These are phyloP conservation scores for Gasterosteus nipponicus DNA, from an alignment of 2,113 vertebrate species.

Conservation along the genomic window DNA sequence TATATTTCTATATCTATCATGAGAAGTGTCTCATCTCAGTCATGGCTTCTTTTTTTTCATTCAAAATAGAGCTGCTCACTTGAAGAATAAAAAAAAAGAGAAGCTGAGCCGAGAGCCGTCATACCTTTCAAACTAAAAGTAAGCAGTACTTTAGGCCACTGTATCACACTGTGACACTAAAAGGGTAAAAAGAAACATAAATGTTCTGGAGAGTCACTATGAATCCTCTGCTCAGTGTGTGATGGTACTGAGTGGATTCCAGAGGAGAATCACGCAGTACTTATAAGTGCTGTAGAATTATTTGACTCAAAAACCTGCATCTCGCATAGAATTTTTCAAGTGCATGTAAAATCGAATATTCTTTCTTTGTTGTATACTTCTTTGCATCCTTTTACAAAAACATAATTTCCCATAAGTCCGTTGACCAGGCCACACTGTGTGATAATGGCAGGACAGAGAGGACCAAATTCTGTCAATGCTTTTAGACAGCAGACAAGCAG, in stretches of 20 bases:
- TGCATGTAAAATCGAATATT: not conserved
- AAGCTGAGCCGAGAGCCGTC: not conserved
- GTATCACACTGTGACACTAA: not conserved
- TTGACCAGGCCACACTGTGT: not conserved
- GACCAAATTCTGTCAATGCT: not conserved
- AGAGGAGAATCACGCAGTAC: not conserved
- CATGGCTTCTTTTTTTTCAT: too few species aligned
- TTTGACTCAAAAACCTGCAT: not conserved
- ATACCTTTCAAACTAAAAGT: not conserved
- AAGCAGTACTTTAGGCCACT: not conserved
- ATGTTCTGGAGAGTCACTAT: not conserved
- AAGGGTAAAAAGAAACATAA: not conserved
- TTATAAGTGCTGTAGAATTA: not conserved
- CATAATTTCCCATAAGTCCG: not conserved
- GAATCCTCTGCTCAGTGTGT: not conserved
- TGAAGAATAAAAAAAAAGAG: not conserved
- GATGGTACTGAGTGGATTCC: not conserved
- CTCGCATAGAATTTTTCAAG: not conserved
- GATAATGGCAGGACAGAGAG: not conserved
- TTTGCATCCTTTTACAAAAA: not conserved
- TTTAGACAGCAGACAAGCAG: not conserved
- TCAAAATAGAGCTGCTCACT: too few species aligned
- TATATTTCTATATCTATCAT: too few species aligned
- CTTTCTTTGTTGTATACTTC: not conserved
- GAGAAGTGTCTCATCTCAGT: too few species aligned